Base-by-base conservation (phyloP, 2,113 vertebrate genomes). In the Pterocles burchelli region DNA sequence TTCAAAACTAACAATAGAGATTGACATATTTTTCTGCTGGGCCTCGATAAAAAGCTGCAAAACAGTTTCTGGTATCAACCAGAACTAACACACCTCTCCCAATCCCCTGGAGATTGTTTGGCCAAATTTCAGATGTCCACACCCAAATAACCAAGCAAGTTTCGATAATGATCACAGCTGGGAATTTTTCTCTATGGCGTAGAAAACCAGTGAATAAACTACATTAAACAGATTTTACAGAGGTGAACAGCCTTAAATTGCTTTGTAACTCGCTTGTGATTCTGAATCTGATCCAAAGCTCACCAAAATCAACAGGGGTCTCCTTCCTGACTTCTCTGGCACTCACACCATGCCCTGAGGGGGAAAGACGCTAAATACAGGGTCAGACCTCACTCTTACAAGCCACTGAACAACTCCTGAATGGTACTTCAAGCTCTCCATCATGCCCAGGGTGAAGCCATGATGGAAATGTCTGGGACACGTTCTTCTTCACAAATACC, bases 41-140 rank as follows among this genome's bases (percentile, higher is more conserved):
- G 62, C 58, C 63, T 38, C 1, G 73, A 31, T 33, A 91, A 93
- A 81, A 8, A 89, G 41, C 65, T 52, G 58, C 68, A 68, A 26
- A 88, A 36, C 31, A 43, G n/a, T 25, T 14, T 17, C 59, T 36
- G 1, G 10, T 3, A 38, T 34, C 48, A 57, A 91, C 52, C 59
- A 81, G 61, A 26, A 57, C 57, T 34, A 57, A 59, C 45, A 77
- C 89, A 77, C 34, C 14, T 81, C 45, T 71, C 18, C 0, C 29
- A 22, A 59, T 67, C 7, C 65, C 68, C 77, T 48, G 65, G 95
- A 93, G 68, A 81, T 33, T 71, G 29, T 63, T 65, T 84, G 80
- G 93, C 79, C 84, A 52, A 22, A 12, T 54, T 87, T 91, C 91
- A 91, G 83, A 22, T n/a, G 58, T 28, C 72, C 88, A 43, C 59